phyloP scores from a whole-genome alignment of 2,113 vertebrate genomes.

The Boulengeromyrus knoepffleri region DNA sequence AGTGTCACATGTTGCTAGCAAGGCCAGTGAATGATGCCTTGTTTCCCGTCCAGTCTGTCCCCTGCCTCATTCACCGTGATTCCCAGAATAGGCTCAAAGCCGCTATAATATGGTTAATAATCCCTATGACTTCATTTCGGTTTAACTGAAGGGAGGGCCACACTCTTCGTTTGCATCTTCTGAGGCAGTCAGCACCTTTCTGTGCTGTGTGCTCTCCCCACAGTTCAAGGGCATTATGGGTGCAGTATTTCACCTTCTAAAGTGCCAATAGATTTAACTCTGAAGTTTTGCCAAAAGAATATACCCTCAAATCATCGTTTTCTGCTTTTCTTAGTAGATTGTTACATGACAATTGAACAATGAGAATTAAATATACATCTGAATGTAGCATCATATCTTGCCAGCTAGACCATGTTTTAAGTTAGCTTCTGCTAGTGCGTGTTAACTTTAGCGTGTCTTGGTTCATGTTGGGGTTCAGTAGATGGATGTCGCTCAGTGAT shows the following conservation, averaged over 20 bases:
- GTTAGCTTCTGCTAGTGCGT: neutral
- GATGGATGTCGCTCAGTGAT: neutral
- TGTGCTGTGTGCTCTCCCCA: neutral
- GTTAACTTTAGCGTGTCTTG: neutral
- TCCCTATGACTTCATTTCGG: neutral
- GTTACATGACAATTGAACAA: neutral
- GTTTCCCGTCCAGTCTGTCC: neutral
- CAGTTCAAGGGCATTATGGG: neutral
- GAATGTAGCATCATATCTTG: neutral
- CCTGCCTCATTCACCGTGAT: neutral
- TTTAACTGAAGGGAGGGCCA: neutral
- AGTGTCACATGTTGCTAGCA: neutral
- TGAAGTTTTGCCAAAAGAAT: neutral
- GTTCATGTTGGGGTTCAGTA: neutral
- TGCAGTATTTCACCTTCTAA: neutral
- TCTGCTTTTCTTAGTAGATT: neutral
- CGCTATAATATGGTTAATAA: neutral
- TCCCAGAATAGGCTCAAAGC: neutral
- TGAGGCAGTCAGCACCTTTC: neutral
- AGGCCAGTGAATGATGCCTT: neutral
- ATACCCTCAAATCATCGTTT: neutral
- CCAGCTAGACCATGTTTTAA: neutral
- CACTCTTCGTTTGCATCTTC: neutral
- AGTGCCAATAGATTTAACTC: neutral
- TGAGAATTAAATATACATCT: neutral